Base-by-base conservation (phyloP, 2,888 invertebrate genomes). In the Ichneumoninae sp. region DNA sequence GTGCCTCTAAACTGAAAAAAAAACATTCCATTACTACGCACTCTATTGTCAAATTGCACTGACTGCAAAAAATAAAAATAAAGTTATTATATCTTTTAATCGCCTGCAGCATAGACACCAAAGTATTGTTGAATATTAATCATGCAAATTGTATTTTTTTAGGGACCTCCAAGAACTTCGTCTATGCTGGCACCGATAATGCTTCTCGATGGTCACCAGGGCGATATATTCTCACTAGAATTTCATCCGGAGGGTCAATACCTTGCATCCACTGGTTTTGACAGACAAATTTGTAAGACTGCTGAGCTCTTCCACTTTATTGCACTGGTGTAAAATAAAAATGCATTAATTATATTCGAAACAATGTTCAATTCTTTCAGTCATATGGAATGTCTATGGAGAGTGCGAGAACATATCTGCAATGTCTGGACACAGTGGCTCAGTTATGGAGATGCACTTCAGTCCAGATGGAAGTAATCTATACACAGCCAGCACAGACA, bases 241-340 rank as follows among this genome's bases (percentile, higher is more conserved):
- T 99, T 99, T 93, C 98, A 99, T 92, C 99, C 99, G 0, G 99
- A 99, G 92, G 99, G 99, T 4, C 97, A 98, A 90, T 97, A 98
- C 92, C 94, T 99, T 54, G 98, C 98, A 1, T 98, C 99, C 0
- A 97, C 97, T 8, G 99, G 99, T 7, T 98, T 98, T 93, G 99
- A 99, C 92, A 94, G 99, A 91, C 97, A 97, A 94, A 98, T 99
- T 90, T 98, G 98, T 98, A 95, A 95, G 97, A 83, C 40, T 40
- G 10, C 8, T 65, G 60, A 7, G 26, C 7, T 47, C 19, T 1
- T 36, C 33, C 76, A 4, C 16, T 62, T 65, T 26, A 60, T 47
- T 44, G 44, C 22, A 65, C 5, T 10, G 8, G 69, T 0, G 0
- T 54, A 7, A 10, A 10, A 8, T 22, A 16, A 44, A 8, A 13